Evolutionary conservation across 1,140 invertebrate species (phyloP), one percentile per base, ranked within the genome.

Genomic region (Riptortus pedestris): DNA sequence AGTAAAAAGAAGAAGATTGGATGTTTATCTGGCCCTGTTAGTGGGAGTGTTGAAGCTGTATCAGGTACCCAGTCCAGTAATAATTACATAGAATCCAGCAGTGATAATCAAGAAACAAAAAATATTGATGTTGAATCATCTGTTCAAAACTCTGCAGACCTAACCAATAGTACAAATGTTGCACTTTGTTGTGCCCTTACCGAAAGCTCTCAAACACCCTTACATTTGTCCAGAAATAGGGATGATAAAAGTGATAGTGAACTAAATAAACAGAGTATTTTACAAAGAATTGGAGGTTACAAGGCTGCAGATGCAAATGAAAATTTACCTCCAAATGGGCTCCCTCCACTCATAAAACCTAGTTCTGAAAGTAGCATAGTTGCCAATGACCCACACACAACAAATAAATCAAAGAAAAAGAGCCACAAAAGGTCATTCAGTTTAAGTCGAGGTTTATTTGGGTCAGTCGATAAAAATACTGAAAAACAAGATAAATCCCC

Each of bases 231-330:
- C 5, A 62, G 51, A n/a, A 60, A 47, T 18, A 66, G 57, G 24
- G 48, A 27, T 3, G 43, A 63, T 7, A 62, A 62, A 33, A 65
- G 55, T 28, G 33, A 55, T 51, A 38, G 31, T 38, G 57, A 65
- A 38, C 26, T 62, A 28, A 69, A 65, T 28, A 45, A 63, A 47
- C 18, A 28, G 33, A 64, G 61, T 18, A 43, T 66, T 27, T 26
- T 65, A 29, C 38, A 43, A 18, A 66, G 47, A 60, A 63, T 66
- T 65, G 65, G 62, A 26, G 64, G 60, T 55, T 69, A 72, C 0
- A 73, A 73, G 24, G 29, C 28, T 69, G 24, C 22, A 2, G 74
- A 70, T 63, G 73, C 73, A 61, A 67, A 68, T 29, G 71, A 72
- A 67, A 67, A 71, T 45, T 60, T 67, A n/a, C 43, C 65, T 31